Conservation (phyloP, 2,888 invertebrate genomes). For the Volucella inflata region DNA sequence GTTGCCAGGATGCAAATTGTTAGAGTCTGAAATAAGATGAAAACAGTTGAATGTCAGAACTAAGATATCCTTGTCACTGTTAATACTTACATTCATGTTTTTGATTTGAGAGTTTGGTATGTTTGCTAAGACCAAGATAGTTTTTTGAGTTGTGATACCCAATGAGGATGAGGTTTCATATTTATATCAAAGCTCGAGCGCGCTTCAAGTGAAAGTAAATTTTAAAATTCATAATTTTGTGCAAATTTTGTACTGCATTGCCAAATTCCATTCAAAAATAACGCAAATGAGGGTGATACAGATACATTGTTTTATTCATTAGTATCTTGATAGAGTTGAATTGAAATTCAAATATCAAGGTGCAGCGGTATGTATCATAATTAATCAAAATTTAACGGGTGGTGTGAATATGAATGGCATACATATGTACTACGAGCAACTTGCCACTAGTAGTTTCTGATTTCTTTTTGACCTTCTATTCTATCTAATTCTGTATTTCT, state of each 20-base stretch:
- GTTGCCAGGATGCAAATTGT: conserved; percentile 50
- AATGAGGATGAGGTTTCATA: conserved; percentile 28
- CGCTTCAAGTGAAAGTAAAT: conserved; percentile 48
- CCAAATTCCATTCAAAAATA: too few species aligned
- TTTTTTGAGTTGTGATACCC: conserved; percentile 46
- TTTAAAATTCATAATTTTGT: conserved; percentile 8
- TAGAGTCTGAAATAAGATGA: conserved; percentile 36
- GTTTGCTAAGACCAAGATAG: conserved; percentile 32
- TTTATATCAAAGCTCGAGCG: conserved; percentile 47
- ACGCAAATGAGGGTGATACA: too few species aligned
- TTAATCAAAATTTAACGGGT: too few species aligned
- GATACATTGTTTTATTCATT: too few species aligned
- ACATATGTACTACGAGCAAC: too few species aligned
- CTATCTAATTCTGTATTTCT: too few species aligned
- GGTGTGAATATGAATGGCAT: too few species aligned
- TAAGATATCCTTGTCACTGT: not conserved
- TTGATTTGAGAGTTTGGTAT: conserved; percentile 32
- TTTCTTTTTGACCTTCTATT: too few species aligned
- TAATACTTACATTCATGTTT: conserved; percentile 57
- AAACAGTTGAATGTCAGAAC: not conserved
- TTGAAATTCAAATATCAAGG: too few species aligned
- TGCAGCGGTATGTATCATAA: too few species aligned
- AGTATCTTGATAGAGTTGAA: too few species aligned
- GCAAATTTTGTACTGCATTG: not conserved
- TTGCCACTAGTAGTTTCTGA: too few species aligned